These are phyloP conservation scores for Nemopilema nomurai DNA, from an alignment of 30 jellyfish, hydroid and myxozoan genomes.

Conservation along the genomic window DNA sequence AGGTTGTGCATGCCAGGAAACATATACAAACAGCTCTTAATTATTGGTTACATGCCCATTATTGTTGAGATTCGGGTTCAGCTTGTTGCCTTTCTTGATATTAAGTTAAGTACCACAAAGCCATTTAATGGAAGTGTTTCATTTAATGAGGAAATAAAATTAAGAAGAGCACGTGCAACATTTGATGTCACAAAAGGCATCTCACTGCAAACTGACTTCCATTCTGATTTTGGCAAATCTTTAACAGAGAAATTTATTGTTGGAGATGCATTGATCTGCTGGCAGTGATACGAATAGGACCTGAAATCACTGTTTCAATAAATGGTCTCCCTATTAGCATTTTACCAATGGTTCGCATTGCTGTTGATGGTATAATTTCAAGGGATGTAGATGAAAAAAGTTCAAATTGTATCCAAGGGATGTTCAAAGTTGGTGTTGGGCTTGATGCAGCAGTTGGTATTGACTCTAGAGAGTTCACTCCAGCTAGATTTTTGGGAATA, in stretches of 20 bases:
- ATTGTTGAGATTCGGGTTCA: slow-evolving; percentile 20
- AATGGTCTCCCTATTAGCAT: slow-evolving; percentile 34
- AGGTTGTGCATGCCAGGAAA: slow-evolving; percentile 6
- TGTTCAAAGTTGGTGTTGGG: slow-evolving; percentile 36
- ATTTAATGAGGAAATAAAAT: neutral
- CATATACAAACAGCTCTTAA: slow-evolving; percentile 1
- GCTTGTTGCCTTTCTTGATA: slow-evolving; percentile 15
- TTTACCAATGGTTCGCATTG: slow-evolving; percentile 28
- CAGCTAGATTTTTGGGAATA: slow-evolving; percentile 12
- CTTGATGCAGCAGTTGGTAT: slow-evolving; percentile 38
- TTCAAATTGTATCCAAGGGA: slow-evolving; percentile 20
- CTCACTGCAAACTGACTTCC: slow-evolving; percentile 4
- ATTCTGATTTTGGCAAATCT: neutral
- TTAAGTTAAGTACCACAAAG: neutral
- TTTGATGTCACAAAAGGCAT: slow-evolving; percentile 27
- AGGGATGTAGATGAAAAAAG: neutral
- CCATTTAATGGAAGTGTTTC: neutral
- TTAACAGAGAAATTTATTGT: neutral
- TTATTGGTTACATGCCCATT: slow-evolving; percentile 24
- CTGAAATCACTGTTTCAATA: slow-evolving; percentile 25
- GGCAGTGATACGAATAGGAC: slow-evolving; percentile 43
- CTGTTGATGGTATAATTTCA: slow-evolving; percentile 10
- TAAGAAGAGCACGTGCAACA: slow-evolving; percentile 36
- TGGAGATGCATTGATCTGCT: slow-evolving; percentile 2
- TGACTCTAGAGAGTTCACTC: slow-evolving; percentile 8